Evolutionary conservation across 2,113 vertebrate species (phyloP).

Genomic region (Platycercus adscitus): DNA sequence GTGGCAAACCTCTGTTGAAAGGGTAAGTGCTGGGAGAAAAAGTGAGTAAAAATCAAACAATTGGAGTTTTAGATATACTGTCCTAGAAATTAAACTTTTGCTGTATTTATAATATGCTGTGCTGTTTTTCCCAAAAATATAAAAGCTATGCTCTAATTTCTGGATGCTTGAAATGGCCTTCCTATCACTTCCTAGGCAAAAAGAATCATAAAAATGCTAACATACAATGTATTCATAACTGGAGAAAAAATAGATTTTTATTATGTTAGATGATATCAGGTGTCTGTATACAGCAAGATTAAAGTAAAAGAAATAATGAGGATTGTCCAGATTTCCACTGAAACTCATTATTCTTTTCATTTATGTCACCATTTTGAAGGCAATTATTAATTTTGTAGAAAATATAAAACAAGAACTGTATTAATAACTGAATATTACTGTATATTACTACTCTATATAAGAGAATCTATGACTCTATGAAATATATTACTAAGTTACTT

Average conservation of each 20-base stretch:
- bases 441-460: not conserved
- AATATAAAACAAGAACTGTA: not conserved
- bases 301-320: not conserved
- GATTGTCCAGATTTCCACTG: not conserved
- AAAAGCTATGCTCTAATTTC: not conserved
- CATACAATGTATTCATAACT: not conserved
- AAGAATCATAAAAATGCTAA: not conserved
- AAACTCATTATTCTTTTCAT: not conserved
- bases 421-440: not conserved
- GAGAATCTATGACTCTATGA: not conserved
- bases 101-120: not conserved
- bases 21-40: not conserved
- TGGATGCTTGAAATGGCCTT: slow-evolving; percentile 39
- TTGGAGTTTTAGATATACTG: not conserved
- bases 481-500: not conserved
- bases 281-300: not conserved
- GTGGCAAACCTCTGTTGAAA: not conserved
- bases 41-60: not conserved
- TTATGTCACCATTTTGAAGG: not conserved
- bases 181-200: not conserved
- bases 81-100: slow-evolving; percentile 2
- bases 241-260: not conserved
- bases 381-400: not conserved
- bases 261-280: not conserved
- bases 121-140: not conserved